Percentiles rank a stretch among this genome's conserved stretches.
Conservation (phyloP, 2,888 invertebrate species). For the Drosophila recens region DNA sequence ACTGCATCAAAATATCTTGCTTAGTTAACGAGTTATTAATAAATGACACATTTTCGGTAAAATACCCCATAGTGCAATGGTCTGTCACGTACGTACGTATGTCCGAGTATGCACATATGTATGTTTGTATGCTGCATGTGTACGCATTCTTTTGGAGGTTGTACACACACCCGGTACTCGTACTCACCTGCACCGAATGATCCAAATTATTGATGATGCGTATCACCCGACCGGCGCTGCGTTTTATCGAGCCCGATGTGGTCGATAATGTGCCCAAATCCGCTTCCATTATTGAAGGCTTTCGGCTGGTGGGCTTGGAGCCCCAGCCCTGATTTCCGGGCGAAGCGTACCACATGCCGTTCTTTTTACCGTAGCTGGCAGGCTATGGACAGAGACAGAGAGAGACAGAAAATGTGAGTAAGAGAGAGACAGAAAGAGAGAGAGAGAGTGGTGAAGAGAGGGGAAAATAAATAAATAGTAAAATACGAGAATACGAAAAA, state of each 20-base stretch:
- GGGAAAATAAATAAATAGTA: conserved; percentile 48
- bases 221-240: conserved; percentile 94
- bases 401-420: neutral
- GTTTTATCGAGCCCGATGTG: conserved; percentile 88
- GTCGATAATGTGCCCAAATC: conserved; percentile 89
- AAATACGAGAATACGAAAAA: conserved; percentile 51
- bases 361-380: conserved; percentile 95
- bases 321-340: conserved; percentile 87
- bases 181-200: conserved; percentile 93
- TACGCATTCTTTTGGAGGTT: conserved; percentile 1
- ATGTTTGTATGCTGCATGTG: neutral
- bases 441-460: neutral
- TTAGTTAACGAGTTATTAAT: too few species aligned
- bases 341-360: conserved; percentile 93
- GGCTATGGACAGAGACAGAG: conserved; percentile 86
- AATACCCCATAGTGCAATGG: too few species aligned
- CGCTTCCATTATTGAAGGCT: conserved; percentile 93
- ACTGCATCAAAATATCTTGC: too few species aligned
- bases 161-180: conserved; percentile 59
- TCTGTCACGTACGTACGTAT: neutral
- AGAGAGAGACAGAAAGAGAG: neutral
- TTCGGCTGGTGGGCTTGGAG: conserved; percentile 91
- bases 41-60: too few species aligned
- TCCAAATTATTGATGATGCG: conserved; percentile 97
- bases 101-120: neutral